Evolutionary conservation across 30 jellyfish, hydroid and myxozoan genomes (phyloP).

Genomic region (Cassiopea xamachana): DNA sequence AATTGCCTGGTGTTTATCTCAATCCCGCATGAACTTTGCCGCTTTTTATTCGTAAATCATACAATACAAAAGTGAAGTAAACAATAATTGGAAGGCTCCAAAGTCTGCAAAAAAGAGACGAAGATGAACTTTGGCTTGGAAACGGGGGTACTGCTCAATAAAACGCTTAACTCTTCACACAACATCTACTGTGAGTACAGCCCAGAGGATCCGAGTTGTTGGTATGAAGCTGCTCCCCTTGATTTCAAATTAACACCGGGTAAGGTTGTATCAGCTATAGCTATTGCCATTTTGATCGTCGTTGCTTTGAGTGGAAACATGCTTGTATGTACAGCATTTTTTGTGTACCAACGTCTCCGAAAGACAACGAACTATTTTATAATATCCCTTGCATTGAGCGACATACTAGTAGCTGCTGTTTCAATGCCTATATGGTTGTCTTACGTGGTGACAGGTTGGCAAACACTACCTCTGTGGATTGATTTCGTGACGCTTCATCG

Average conservation of each 20-base stretch:
- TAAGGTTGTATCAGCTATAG: constrained; percentile 71
- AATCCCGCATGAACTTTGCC: no score
- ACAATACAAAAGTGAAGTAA: no score
- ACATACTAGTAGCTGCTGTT: constrained; percentile 74
- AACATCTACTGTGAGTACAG: constrained; percentile 18
- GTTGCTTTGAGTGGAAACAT: constrained; percentile 78
- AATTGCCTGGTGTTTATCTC: no score
- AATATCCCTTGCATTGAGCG: constrained; percentile 85
- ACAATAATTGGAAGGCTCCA: not conserved
- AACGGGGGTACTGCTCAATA: not conserved
- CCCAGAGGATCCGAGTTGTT: constrained; percentile 51
- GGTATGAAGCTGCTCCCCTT: constrained; percentile 19
- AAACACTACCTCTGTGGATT: constrained; percentile 74
- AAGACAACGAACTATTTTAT: constrained; percentile 79
- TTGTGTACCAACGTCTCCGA: constrained; percentile 78
- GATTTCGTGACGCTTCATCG: constrained; percentile 36
- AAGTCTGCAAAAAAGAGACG: not conserved
- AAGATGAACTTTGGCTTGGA: not conserved
- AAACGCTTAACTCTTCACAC: not conserved
- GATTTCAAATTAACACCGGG: constrained; percentile 72
- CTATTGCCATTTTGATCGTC: constrained; percentile 59
- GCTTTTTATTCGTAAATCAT: no score
- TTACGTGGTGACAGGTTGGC: constrained; percentile 75
- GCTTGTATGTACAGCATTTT: constrained; percentile 69
- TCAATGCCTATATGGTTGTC: constrained; percentile 93